Base-by-base conservation (phyloP, 2,888 invertebrate genomes). In the Phrixothrix hirtus region DNA sequence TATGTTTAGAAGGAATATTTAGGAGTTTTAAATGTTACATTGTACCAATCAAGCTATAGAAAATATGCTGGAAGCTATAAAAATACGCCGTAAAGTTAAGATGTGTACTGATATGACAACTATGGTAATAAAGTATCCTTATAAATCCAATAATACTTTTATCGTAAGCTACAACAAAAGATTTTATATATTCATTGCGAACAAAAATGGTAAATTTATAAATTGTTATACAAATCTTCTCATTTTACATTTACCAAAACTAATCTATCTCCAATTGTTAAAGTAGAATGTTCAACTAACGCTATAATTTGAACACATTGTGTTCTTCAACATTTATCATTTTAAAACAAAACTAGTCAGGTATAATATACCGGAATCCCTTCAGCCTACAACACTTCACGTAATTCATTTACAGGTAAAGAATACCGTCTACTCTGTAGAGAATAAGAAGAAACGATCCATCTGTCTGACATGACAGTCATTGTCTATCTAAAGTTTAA, bases 401-500 rank as follows among this genome's bases (percentile, higher is more conserved):
- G 60, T 63, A 62, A 65, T 63, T 65, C 65, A 61, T 62, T 60
- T 58, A 60, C 57, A 63, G 59, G 56, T 46, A 50, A 58, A 58
- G 55, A 58, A 58, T 56, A 56, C 54, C 56, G 53, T 54, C 54
- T 48, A 44, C 15, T 32, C 31, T 14, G 29, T 43, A 50, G 55
- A 58, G 59, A 61, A 50, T 50, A 64, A 57, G 62, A 56, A 59
- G 58, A 60, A 61, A 64, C 62, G 59, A 63, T 65, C 63, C 62
- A 65, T 66, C 63, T 66, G 63, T 67, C 62, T 63, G 58, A 55
- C 57, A 58, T 64, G 66, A 64, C 65, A 63, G 62, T 57, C 52
- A 66, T 66, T 65, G 66, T 67, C 64, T 64, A 51, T 45, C 39
- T 34, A n/a, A n/a, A n/a, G n/a, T n/a, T n/a, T n/a, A n/a, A n/a